phyloP scores from a whole-genome alignment of 2,113 vertebrate species.

The Leptocoma aspasia region DNA sequence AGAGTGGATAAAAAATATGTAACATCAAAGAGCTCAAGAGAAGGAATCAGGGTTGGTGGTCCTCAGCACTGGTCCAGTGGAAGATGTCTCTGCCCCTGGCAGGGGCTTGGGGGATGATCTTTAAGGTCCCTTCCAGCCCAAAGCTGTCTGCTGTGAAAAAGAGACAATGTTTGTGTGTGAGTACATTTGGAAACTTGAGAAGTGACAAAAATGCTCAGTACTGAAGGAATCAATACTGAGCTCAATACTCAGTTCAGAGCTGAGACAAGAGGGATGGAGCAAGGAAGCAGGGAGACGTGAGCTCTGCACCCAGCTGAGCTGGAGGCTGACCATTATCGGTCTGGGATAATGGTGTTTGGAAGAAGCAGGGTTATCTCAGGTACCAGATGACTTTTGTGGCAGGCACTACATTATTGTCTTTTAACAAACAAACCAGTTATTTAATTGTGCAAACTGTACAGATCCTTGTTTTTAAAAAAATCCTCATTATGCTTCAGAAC shows the following conservation, averaged over 20 bases:
- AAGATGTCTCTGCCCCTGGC: background rate
- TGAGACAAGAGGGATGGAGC: background rate
- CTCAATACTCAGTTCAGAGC: background rate
- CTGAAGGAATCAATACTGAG: background rate
- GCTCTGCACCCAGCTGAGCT: background rate
- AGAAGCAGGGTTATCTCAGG: background rate
- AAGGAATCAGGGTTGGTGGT: background rate
- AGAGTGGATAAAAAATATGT: fast-evolving
- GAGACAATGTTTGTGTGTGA: background rate
- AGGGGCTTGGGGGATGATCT: background rate
- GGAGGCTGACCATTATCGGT: fast-evolving
- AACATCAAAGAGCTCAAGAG: background rate
- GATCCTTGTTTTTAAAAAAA: background rate
- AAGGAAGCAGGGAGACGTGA: background rate
- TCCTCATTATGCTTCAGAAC: background rate
- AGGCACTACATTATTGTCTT: background rate
- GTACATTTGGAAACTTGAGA: background rate
- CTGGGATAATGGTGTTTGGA: background rate
- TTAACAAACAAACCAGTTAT: background rate
- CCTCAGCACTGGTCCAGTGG: background rate
- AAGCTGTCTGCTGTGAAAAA: background rate
- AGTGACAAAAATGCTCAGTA: background rate
- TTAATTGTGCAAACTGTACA: background rate
- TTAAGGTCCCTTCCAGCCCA: background rate
- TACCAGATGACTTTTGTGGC: background rate